Evolutionary conservation across 2,888 invertebrate species (phyloP).

Genomic region (Mythimna pallens): DNA sequence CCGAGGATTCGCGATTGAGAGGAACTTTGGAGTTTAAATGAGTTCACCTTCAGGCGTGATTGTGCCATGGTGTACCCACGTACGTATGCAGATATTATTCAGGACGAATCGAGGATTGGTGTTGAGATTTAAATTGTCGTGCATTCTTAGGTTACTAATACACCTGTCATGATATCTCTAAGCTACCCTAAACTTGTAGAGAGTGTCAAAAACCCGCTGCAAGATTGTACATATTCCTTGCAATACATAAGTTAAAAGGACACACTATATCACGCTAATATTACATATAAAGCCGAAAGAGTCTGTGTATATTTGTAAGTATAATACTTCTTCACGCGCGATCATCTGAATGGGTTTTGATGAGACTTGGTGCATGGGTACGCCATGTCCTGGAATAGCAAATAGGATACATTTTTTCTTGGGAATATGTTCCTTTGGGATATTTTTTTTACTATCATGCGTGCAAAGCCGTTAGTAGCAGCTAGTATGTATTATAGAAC

Average conservation of each 20-base stretch:
- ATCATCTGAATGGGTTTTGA: too few species aligned
- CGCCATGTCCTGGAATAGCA: too few species aligned
- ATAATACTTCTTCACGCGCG: too few species aligned
- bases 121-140: conserved; percentile 15
- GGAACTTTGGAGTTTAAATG: conserved; percentile 78
- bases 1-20: conserved; percentile 73
- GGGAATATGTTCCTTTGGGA: too few species aligned
- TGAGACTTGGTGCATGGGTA: too few species aligned
- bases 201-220: background rate
- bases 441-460: background rate
- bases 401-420: too few species aligned
- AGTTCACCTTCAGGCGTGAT: conserved; percentile 76
- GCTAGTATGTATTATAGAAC: background rate
- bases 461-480: background rate
- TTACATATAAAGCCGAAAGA: too few species aligned
- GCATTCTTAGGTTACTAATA: background rate
- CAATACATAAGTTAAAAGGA: too few species aligned
- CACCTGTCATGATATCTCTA: background rate
- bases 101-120: conserved; percentile 8
- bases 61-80: conserved; percentile 60
- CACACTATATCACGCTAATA: too few species aligned
- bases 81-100: conserved; percentile 49
- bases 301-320: too few species aligned
- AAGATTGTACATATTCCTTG: too few species aligned
- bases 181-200: background rate